Evolutionary conservation across 2,113 vertebrate species (phyloP).

Genomic region (Cephalopterus ornatus): DNA sequence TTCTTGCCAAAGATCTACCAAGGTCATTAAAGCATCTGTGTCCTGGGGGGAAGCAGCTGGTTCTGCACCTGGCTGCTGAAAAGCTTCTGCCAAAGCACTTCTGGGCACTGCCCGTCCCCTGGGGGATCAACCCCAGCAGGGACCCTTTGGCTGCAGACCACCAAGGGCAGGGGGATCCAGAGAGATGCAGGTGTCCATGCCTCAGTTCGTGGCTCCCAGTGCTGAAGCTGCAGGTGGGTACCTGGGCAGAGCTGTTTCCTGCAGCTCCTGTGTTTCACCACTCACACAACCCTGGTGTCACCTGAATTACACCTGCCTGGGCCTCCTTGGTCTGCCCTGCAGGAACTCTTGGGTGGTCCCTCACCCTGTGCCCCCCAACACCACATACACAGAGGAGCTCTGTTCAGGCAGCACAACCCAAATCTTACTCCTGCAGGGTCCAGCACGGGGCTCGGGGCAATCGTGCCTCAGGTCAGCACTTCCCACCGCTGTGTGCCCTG

Average conservation of each 20-base stretch:
- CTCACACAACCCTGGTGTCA: background rate
- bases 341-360: rapidly evolving
- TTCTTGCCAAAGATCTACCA: background rate
- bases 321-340: background rate
- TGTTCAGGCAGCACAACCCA: background rate
- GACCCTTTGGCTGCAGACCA: background rate
- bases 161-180: background rate
- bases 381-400: background rate
- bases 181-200: background rate
- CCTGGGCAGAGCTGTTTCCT: background rate
- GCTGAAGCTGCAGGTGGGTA: background rate
- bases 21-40: background rate
- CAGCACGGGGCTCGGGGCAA: background rate
- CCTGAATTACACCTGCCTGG: background rate
- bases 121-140: background rate
- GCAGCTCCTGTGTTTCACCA: background rate
- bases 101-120: background rate
- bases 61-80: background rate
- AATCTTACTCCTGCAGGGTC: background rate
- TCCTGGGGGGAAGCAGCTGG: background rate
- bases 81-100: background rate
- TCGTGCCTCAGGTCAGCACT: background rate
- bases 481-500: background rate
- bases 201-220: rapidly evolving
- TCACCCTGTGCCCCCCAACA: background rate